phyloP scores from a whole-genome alignment of 2,113 vertebrate species.

The Xiphias gladius region DNA sequence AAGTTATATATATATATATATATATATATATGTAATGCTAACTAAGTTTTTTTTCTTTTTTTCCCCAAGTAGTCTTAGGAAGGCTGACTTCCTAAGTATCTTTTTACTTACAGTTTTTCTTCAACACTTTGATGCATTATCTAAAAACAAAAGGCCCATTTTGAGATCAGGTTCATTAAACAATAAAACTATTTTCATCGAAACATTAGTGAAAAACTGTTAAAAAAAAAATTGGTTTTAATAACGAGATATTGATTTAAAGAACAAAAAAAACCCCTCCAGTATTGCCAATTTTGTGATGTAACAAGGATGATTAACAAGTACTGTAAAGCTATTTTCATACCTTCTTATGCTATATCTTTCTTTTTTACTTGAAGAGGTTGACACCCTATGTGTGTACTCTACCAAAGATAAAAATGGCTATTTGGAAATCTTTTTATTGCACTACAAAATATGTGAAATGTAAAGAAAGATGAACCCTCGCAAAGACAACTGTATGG shows the following conservation, averaged over 20 bases:
- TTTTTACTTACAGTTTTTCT: background rate
- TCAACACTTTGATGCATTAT: background rate
- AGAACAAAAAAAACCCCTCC: background rate
- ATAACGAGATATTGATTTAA: too few species aligned
- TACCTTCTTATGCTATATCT: background rate
- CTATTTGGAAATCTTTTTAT: background rate
- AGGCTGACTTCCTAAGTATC: background rate
- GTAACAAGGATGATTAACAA: background rate
- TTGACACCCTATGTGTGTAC: background rate
- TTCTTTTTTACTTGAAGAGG: background rate
- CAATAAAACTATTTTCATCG: too few species aligned
- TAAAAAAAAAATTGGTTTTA: background rate
- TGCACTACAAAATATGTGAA: slow-evolving; percentile 1
- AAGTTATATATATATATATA: too few species aligned
- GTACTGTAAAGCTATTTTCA: background rate
- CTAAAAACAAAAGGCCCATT: background rate
- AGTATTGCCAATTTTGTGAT: background rate
- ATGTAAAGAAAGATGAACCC: background rate
- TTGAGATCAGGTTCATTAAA: background rate
- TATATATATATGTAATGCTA: too few species aligned
- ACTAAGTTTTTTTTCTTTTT: background rate
- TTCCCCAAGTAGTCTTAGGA: background rate
- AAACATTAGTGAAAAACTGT: background rate
- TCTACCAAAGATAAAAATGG: background rate
- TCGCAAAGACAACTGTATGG: background rate